These are phyloP conservation scores for Agrilus mali DNA, from an alignment of 2,888 invertebrate species.

Conservation along the genomic window DNA sequence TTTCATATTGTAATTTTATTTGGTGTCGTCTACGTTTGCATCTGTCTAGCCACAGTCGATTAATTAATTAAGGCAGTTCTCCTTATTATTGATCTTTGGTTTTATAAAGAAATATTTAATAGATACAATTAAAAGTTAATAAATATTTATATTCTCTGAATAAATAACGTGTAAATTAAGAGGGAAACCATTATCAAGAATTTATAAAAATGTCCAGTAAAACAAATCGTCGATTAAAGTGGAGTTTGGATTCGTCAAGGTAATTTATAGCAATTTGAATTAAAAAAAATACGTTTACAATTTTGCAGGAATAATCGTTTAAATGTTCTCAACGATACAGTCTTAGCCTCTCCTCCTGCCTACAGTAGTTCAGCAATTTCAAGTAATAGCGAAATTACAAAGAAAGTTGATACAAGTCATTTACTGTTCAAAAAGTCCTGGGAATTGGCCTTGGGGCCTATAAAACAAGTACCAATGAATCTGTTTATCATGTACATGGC, in stretches of 20 bases:
- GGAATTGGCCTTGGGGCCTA: slow-evolving; percentile 89
- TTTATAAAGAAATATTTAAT: too few relatives aligned
- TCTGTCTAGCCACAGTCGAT: too few relatives aligned
- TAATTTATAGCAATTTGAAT: slow-evolving; percentile 10
- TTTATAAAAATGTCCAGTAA: background rate
- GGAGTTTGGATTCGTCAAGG: slow-evolving; percentile 30
- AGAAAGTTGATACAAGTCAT: slow-evolving; percentile 71
- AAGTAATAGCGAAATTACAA: slow-evolving; percentile 63
- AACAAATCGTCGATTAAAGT: slow-evolving; percentile 24
- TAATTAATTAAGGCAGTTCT: too few relatives aligned
- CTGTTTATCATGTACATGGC: slow-evolving; percentile 99
- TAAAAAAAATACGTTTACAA: background rate
- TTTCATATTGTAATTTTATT: too few relatives aligned
- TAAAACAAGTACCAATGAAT: slow-evolving; percentile 98
- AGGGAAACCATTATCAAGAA: too few relatives aligned
- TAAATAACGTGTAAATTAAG: too few relatives aligned
- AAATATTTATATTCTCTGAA: too few relatives aligned
- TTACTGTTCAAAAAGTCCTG: slow-evolving; percentile 89
- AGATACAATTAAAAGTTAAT: too few relatives aligned
- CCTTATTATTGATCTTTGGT: too few relatives aligned
- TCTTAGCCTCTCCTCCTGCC: slow-evolving; percentile 68
- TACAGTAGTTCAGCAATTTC: slow-evolving; percentile 63
- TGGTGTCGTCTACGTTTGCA: too few relatives aligned
- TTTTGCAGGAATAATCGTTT: slow-evolving; percentile 7
- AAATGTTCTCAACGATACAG: slow-evolving; percentile 8